Conservation (phyloP, 2,888 invertebrate species). For the Strigamia transsilvanica region DNA sequence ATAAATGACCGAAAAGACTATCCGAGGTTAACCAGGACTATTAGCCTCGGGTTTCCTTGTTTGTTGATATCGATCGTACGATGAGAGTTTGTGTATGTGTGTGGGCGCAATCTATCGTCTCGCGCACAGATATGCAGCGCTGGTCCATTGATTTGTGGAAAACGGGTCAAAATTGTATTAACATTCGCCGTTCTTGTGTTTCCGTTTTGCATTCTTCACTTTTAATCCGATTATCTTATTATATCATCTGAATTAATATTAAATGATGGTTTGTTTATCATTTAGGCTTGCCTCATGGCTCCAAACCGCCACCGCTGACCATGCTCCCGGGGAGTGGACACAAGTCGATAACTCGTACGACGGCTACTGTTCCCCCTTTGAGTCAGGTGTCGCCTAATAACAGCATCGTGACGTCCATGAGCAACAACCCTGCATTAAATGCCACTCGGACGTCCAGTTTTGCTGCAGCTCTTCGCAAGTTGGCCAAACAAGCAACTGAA, state of each 20-base stretch:
- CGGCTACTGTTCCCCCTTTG: slow-evolving; percentile 64
- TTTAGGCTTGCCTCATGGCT: slow-evolving; percentile 60
- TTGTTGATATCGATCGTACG: slow-evolving; percentile 10
- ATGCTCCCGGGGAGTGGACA: slow-evolving; percentile 59
- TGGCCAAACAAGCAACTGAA: slow-evolving; percentile 84
- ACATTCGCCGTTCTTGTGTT: neutral
- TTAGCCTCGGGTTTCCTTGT: slow-evolving; percentile 37
- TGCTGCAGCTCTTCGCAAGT: slow-evolving; percentile 87
- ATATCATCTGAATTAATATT: neutral
- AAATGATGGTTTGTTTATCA: slow-evolving; percentile 50
- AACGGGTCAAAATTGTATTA: slow-evolving; percentile 15
- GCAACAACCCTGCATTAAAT: slow-evolving; percentile 61
- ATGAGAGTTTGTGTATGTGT: neutral
- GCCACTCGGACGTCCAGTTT: slow-evolving; percentile 71
- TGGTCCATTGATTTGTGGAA: slow-evolving; percentile 13
- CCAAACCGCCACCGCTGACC: slow-evolving; percentile 62
- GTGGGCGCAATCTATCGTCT: slow-evolving; percentile 24
- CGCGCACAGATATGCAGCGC: slow-evolving; percentile 30
- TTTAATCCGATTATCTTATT: neutral
- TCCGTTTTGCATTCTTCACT: neutral
- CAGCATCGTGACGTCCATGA: slow-evolving; percentile 53
- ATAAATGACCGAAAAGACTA: slow-evolving; percentile 36
- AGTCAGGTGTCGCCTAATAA: slow-evolving; percentile 61
- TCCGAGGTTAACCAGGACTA: slow-evolving; percentile 38
- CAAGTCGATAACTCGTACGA: slow-evolving; percentile 59